A percentile compares a stretch with the other conserved stretches of the same genome.
Evolutionary conservation across 1,140 invertebrate species (phyloP).

Genomic region (Andrena cerasifolii): DNA sequence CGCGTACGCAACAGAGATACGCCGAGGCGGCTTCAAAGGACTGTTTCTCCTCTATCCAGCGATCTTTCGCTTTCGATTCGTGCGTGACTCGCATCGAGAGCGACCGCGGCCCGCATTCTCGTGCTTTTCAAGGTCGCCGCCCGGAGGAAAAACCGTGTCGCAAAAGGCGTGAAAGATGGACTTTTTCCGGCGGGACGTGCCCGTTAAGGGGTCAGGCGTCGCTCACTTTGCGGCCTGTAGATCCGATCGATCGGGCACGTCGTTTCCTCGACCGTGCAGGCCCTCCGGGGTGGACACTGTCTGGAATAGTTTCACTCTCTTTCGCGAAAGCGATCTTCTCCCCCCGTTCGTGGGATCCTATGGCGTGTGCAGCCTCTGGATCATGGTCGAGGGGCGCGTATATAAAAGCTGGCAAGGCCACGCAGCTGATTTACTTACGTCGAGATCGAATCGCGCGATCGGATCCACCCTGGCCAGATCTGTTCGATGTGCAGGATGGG

Average conservation of each 20-base stretch:
- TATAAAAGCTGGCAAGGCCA: constrained; percentile 60
- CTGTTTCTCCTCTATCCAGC: background rate
- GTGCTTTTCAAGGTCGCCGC: background rate
- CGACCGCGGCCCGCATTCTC: background rate
- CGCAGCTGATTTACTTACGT: constrained; percentile 51
- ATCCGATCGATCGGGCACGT: background rate
- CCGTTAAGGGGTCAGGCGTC: background rate
- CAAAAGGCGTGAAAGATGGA: constrained; percentile 13
- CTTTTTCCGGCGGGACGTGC: background rate
- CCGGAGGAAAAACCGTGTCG: background rate
- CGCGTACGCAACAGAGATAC: background rate
- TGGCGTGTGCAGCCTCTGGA: constrained; percentile 21
- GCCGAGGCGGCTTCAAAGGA: background rate
- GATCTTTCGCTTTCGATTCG: constrained; percentile 35
- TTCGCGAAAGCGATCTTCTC: constrained; percentile 60
- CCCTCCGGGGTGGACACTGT: background rate
- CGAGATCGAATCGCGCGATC: constrained; percentile 10
- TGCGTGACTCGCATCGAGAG: background rate
- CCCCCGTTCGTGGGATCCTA: constrained; percentile 31
- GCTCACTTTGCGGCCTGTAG: background rate
- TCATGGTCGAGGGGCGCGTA: constrained; percentile 15
- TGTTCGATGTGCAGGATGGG: constrained; percentile 25
- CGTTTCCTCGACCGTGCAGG: background rate
- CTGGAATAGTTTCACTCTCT: constrained; percentile 64
- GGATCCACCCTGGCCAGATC: background rate